These are phyloP conservation scores for Acleris literana DNA, from an alignment of 2,888 invertebrate species.

Conservation along the genomic window DNA sequence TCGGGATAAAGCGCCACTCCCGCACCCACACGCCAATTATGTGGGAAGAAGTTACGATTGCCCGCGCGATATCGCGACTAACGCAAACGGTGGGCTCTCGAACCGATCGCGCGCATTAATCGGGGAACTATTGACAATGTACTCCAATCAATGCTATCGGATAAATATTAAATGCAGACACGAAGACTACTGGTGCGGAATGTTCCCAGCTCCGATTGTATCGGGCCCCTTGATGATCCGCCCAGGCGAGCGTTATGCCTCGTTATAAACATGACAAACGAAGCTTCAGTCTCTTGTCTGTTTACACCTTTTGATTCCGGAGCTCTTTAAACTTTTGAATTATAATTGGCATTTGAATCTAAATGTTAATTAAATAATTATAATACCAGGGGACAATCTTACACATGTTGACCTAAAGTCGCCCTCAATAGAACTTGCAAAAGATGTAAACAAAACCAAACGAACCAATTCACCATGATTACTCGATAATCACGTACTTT, in stretches of 20 bases:
- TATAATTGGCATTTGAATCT: not conserved
- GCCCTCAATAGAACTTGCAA: no score
- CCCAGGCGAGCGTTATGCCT: constrained; percentile 17
- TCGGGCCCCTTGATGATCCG: constrained; percentile 15
- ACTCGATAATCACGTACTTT: no score
- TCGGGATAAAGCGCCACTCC: constrained; percentile 74
- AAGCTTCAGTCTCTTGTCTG: constrained; percentile 5
- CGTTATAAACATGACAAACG: constrained; percentile 27
- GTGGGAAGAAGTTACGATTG: constrained; percentile 81
- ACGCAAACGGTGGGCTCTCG: constrained; percentile 68
- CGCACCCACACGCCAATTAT: constrained; percentile 82
- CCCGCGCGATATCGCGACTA: constrained; percentile 68
- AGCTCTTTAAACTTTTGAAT: no score
- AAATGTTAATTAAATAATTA: not conserved
- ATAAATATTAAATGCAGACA: constrained; percentile 39
- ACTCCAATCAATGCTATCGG: constrained; percentile 64
- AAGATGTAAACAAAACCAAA: no score
- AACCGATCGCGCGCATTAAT: constrained; percentile 69
- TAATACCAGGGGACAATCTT: no score
- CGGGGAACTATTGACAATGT: constrained; percentile 69
- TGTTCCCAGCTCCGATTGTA: constrained; percentile 6
- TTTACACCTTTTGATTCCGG: not conserved
- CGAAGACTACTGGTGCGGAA: constrained; percentile 25
- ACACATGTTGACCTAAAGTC: no score
- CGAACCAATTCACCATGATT: no score